A percentile compares a stretch with the other conserved stretches of the same genome.
Evolutionary conservation across 2,888 invertebrate species (phyloP).

Genomic region (Xylota sylvarum): DNA sequence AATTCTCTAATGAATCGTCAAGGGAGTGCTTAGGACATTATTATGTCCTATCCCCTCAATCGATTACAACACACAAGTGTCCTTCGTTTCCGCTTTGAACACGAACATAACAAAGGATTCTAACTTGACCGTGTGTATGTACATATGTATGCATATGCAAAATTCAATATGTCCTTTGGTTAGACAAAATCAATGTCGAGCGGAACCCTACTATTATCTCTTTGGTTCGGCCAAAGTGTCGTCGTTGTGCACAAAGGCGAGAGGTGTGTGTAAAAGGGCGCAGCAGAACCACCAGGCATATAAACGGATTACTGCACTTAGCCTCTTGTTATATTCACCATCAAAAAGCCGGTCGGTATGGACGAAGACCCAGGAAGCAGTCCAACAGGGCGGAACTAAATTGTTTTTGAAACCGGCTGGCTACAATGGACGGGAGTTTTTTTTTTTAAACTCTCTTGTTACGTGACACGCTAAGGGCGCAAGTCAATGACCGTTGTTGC

Average conservation of each 20-base stretch:
- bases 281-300: conserved; percentile 38
- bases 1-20: conserved; percentile 57
- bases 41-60: conserved; percentile 37
- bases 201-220: conserved; percentile 33
- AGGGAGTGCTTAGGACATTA: conserved; percentile 38
- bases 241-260: conserved; percentile 1
- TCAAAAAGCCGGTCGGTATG: background rate
- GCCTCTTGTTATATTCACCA: conserved; percentile 50
- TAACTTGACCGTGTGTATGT: no score
- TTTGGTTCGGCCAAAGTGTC: background rate
- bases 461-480: conserved; percentile 18
- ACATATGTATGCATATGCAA: conserved; percentile 17
- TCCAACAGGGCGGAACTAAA: conserved; percentile 38
- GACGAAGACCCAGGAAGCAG: background rate
- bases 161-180: conserved; percentile 56
- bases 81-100: conserved; percentile 15
- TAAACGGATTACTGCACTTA: conserved; percentile 68
- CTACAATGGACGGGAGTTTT: conserved; percentile 18
- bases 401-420: conserved; percentile 23
- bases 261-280: conserved; percentile 25
- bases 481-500: conserved; percentile 63
- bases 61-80: conserved; percentile 37
- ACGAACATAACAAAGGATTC: conserved; percentile 30
- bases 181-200: conserved; percentile 60
- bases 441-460: background rate